Evolutionary conservation across 2,797 vertebrate species (phyloP), one percentile per base, ranked within the genome.

Genomic region (Ctenopoma multispine): DNA sequence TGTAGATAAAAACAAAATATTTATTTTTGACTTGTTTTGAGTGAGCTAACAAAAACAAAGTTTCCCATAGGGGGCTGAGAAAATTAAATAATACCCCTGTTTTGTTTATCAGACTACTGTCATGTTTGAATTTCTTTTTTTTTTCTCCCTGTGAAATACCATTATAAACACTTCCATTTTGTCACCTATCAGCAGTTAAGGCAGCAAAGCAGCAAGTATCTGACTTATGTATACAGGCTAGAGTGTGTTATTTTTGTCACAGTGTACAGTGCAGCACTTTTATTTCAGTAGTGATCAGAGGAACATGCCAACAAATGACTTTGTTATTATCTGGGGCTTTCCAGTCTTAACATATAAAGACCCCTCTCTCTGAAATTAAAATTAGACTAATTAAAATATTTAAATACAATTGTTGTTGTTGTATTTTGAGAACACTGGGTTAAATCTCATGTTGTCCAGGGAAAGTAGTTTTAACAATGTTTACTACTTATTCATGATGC

Each of bases 21-120:
- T 18, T 66, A 77, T 72, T 71, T 66, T 62, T 47, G 9, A 77
- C 49, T 78, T 67, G 41, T 38, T 75, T 65, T 54, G 50, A 57
- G 54, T 20, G 9, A 1, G 31, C 50, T 57, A 56, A 75, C 13
- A 62, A 64, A 76, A 65, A 55, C 24, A 18, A 79, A 44, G 31
- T 49, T 47, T 69, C 72, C 53, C 63, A 60, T 29, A 27, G 27
- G 56, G 72, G 46, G 60, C 7, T 59, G 50, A 34, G 31, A 23
- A 57, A 68, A 72, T 51, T 3, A 34, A 36, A 73, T 69, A 47
- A 40, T 6, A 11, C 17, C 23, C 17, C 18, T 24, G 9, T 55
- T 75, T 24, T 68, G 38, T 75, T 15, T 29, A 60, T 78, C 43
- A 59, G 58, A 69, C 18, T 20, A 41, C 47, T 55, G 4, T 11